Base-by-base conservation (phyloP, 2,797 vertebrate species). In the Xenentodon cancila region DNA sequence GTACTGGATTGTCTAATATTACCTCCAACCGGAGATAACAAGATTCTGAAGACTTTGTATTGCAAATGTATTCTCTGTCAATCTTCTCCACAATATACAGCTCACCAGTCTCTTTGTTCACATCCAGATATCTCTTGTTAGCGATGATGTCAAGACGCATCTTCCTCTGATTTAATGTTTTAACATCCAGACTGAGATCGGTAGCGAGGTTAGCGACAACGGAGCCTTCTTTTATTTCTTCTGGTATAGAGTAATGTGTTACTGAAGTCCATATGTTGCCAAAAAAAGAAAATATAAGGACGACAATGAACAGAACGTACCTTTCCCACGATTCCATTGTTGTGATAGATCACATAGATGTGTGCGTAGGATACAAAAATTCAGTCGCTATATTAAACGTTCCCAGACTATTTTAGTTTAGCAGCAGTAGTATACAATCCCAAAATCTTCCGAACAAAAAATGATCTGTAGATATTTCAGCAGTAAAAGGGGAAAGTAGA, bases 131-230 rank as follows among this genome's bases (percentile, higher is more conserved):
- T 64, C 73, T 81, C 34, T 79, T 85, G n/a, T 61, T 84, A 1
- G 82, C 78, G 0, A 85, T 66, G 8, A 81, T 82, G 9, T 85
- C 85, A 1, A 91, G 43, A 0, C 75, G 68, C n/a, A 92, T 82
- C 19, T 82, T 81, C 16, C 88, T 56, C 42, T 6, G 44, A 16
- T 45, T 52, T 2, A 94, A 30, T 0, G 89, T 85, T 51, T 60
- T 81, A 2, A 64, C 18, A 15, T 79, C 73, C 1, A 94, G 71
- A 3, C 80, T 77, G 51, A 94, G 69, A 68, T 93, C 92, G 3
- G 79, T 70, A 0, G 90, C 87, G 34, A 94, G 64, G 63, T 89
- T 92, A 1, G 89, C 90, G 5, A 94, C 85, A 16, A 92, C 67
- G 0, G 82, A 86, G 8, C 88, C 89, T 57, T 68, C 79, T 44